A percentile compares a stretch with the other conserved stretches of the same genome.
Evolutionary conservation across 2,888 invertebrate species (phyloP).

Genomic region (Drosophila melanosoma): DNA sequence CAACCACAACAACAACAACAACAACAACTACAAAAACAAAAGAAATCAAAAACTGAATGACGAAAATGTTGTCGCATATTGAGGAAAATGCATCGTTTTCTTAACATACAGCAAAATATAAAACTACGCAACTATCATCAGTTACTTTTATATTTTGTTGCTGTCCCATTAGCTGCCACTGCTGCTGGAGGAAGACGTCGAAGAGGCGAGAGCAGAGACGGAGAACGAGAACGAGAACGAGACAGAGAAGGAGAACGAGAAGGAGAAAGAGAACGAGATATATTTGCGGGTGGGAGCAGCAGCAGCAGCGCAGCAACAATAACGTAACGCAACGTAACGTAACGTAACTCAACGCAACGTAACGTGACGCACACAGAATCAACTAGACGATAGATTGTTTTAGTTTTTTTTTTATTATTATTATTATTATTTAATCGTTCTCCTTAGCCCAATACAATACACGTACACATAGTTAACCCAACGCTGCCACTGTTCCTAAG

Average conservation of each 20-base stretch:
- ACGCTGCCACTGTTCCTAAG: constrained; percentile 80
- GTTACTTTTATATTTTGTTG: constrained; percentile 83
- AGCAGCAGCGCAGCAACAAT: constrained; percentile 47
- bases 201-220: constrained; percentile 32
- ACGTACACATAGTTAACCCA: constrained; percentile 64
- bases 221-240: constrained; percentile 34
- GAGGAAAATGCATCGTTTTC: constrained; percentile 83
- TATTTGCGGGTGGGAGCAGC: constrained; percentile 47
- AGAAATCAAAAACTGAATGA: constrained; percentile 27
- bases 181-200: constrained; percentile 60
- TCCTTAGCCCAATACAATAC: constrained; percentile 59
- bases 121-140: constrained; percentile 84
- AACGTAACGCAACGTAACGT: constrained; percentile 51
- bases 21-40: constrained; percentile 20
- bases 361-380: constrained; percentile 46
- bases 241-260: constrained; percentile 19
- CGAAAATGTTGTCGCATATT: constrained; percentile 74
- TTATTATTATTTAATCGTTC: constrained; percentile 4
- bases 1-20: constrained; percentile 3
- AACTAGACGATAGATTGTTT: constrained; percentile 40
- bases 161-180: constrained; percentile 63
- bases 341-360: constrained; percentile 48
- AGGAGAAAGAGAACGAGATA: constrained; percentile 34
- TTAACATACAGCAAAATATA: constrained; percentile 83
- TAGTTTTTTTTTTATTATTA: not conserved